Evolutionary conservation across 2,888 invertebrate genomes (phyloP), one percentile per base, ranked within the genome.

Genomic region (Microdon myrmicae): DNA sequence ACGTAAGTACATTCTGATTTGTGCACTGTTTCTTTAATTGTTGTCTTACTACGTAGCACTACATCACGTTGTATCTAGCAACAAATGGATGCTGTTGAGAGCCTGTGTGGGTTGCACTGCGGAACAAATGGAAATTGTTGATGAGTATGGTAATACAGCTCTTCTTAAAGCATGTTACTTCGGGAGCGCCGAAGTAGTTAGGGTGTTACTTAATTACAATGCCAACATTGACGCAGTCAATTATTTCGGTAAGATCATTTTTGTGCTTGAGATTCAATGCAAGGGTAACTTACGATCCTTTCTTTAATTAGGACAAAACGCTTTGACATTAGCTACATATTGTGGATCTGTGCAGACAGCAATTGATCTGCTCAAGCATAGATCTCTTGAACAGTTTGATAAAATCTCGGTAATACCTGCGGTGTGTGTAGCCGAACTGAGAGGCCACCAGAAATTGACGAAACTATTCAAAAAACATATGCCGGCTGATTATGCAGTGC

Each of bases 121-220:
- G 1, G 43, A 68, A 2, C 67, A 71, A 28, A 43, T 78, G 6
- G 79, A 79, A 45, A 69, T 70, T 3, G 32, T 72, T n/a, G 79
- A 79, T 58, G 28, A 22, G 3, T 78, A 75, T 34, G 79, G 78
- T 0, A 79, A 79, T 68, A 78, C 79, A 0, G 73, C 78, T 2
- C 68, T 79, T 3, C 68, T 79, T 2, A 76, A 75, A 39, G 77
- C 77, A 4, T 79, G 79, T 41, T 76, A 71, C 45, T 44, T 74
- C 34, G 78, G 77, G 0, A 67, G 68, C 8, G 16, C 54, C 2
- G 72, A 74, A 16, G 74, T 74, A n/a, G 76, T 71, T 4, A 39
- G 67, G 2, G 68, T 70, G 0, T 70, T 79, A 12, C 39, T 79
- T 1, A 53, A 68, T 4, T 71, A 69, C 13, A 68, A 72, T 0